Conservation (phyloP, 2,888 invertebrate species). For the Allolobophora icterica region DNA sequence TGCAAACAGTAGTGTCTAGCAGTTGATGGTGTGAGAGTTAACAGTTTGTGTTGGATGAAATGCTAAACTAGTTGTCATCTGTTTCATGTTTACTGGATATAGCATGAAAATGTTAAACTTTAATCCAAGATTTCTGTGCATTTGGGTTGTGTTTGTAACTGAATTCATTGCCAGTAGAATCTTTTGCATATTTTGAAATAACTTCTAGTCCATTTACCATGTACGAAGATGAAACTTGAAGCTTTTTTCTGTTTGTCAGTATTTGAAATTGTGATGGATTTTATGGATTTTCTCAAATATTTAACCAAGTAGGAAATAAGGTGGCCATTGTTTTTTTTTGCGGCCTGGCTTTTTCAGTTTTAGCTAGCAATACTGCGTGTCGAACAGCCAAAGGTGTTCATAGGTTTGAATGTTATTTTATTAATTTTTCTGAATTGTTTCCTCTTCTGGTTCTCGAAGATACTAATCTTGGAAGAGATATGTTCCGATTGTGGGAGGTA, state of each 20-base stretch:
- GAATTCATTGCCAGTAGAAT: no score
- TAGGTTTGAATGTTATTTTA: background rate
- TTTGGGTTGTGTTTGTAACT: no score
- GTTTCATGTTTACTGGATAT: no score
- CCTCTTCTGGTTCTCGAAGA: background rate
- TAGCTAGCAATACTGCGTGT: no score
- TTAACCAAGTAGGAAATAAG: background rate
- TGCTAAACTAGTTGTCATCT: no score
- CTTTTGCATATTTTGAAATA: no score
- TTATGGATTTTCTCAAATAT: background rate
- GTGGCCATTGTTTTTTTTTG: background rate
- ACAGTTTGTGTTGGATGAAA: no score
- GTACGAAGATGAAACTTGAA: background rate
- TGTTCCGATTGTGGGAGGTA: background rate
- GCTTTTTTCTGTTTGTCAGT: background rate
- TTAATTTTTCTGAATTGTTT: background rate
- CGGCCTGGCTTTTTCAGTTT: background rate
- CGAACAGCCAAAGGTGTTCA: background rate
- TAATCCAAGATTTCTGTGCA: no score
- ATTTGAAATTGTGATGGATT: background rate
- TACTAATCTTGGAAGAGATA: no score
- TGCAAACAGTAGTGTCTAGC: background rate
- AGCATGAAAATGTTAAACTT: no score
- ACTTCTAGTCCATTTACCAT: background rate
- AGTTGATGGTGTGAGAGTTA: no score